These are phyloP conservation scores for Solea solea DNA, from an alignment of 2,113 vertebrate genomes.

Conservation along the genomic window DNA sequence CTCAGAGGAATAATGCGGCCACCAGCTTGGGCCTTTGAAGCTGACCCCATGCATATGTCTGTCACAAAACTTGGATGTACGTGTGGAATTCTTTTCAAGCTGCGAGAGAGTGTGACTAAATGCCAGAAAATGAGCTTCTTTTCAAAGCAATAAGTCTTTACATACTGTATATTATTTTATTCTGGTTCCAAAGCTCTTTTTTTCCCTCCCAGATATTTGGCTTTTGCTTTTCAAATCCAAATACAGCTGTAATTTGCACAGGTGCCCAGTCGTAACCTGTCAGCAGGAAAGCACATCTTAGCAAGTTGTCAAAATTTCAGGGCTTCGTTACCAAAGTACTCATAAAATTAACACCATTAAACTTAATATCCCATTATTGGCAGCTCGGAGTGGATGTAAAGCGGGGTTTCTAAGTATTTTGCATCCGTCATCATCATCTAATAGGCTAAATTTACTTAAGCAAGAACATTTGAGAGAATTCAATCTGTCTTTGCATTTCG, in stretches of 20 bases:
- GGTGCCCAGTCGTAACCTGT: neutral
- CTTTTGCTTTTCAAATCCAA: neutral
- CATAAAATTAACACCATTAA: no score
- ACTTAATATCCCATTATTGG: no score
- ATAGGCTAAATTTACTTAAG: no score
- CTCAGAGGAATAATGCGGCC: slow-evolving; percentile 1
- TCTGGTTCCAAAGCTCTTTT: neutral
- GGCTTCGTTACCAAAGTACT: no score
- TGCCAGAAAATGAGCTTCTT: neutral
- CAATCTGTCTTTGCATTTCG: no score
- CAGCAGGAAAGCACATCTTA: neutral
- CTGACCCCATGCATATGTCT: slow-evolving; percentile 17
- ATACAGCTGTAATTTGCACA: neutral
- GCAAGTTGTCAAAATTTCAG: no score
- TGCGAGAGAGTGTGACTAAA: neutral
- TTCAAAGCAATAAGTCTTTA: neutral
- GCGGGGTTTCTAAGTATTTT: neutral
- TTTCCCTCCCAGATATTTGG: no score
- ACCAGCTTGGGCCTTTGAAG: slow-evolving; percentile 26
- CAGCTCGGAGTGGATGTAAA: no score
- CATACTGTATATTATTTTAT: neutral
- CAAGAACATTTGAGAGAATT: no score
- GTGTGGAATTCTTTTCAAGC: neutral
- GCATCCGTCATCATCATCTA: neutral
- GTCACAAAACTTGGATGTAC: neutral